Conservation (phyloP, 2,113 vertebrate genomes). For the Pantherophis guttatus region DNA sequence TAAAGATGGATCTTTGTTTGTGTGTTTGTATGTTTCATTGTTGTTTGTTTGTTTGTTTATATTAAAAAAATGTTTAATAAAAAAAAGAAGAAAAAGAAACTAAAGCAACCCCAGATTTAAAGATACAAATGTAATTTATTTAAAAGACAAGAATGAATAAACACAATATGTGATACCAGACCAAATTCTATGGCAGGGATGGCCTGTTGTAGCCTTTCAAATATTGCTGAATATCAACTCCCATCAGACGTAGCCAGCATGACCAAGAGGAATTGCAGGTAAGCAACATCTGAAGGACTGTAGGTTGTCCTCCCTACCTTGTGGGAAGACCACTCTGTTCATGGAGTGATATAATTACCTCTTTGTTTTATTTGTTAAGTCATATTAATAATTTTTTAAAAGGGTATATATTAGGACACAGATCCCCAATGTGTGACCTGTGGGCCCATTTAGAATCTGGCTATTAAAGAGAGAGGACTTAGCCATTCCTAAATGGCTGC, state of each 20-base stretch:
- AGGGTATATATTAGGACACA: background rate
- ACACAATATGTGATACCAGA: background rate
- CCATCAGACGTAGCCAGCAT: background rate
- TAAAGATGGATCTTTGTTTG: too few species aligned
- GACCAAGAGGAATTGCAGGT: background rate
- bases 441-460: background rate
- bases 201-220: background rate
- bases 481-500: background rate
- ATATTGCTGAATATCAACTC: background rate
- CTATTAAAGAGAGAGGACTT: background rate
- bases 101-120: background rate
- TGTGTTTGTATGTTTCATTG: too few species aligned
- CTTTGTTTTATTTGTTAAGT: background rate
- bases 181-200: background rate
- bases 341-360: background rate
- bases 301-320: background rate
- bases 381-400: background rate
- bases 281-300: background rate
- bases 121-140: background rate
- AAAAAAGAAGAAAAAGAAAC: background rate
- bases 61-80: too few species aligned
- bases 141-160: background rate
- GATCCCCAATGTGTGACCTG: background rate
- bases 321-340: background rate
- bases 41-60: too few species aligned